Conservation (phyloP, 2,797 vertebrate species). For the Eurystomus glaucurus region DNA sequence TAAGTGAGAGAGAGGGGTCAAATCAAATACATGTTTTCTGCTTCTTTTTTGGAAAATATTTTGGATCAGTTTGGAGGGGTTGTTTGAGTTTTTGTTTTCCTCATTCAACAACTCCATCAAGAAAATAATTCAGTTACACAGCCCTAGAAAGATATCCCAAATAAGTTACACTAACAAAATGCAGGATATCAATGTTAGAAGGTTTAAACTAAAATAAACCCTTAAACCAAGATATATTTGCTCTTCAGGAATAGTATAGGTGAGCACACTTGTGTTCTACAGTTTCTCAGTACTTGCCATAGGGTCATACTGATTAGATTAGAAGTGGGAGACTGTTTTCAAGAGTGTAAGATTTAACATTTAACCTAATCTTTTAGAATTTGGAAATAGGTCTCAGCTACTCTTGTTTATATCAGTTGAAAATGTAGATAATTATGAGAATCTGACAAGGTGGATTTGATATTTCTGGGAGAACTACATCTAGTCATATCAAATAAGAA, state of each 20-base stretch:
- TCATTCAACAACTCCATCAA: background rate
- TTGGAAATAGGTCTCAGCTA: background rate
- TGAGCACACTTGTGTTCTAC: background rate
- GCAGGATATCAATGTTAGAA: background rate
- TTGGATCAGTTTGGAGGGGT: background rate
- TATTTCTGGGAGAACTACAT: background rate
- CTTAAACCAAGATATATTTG: background rate
- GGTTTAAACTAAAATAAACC: background rate
- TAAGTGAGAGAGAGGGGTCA: background rate
- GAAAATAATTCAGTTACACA: background rate
- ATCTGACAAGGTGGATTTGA: background rate
- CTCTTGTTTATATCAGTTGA: background rate
- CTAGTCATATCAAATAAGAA: background rate
- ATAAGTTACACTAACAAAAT: background rate
- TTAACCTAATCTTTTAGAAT: background rate
- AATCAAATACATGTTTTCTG: background rate
- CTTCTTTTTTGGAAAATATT: background rate
- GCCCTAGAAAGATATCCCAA: background rate
- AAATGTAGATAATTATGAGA: background rate
- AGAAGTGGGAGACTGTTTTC: background rate
- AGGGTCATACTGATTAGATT: background rate
- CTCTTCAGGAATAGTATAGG: background rate
- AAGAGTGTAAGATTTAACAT: background rate
- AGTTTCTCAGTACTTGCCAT: background rate
- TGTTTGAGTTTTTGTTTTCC: background rate